These are phyloP conservation scores for Strix uralensis DNA, from an alignment of 2,113 vertebrate species.

Conservation along the genomic window DNA sequence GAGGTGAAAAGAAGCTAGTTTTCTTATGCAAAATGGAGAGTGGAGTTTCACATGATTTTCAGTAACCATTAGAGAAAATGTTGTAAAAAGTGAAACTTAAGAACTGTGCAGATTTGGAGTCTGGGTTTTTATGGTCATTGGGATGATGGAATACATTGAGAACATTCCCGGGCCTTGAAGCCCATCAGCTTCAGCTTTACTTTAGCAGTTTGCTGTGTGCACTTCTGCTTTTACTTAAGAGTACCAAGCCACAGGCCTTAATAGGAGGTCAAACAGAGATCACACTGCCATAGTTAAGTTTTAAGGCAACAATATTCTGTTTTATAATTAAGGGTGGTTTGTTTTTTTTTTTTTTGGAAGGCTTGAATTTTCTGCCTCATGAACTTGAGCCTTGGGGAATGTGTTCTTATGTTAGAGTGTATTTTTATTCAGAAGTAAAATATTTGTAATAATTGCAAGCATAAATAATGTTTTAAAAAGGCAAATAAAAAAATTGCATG, in stretches of 20 bases:
- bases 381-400: neutral
- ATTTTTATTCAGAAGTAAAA: neutral
- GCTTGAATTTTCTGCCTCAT: neutral
- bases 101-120: neutral
- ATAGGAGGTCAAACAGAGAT: neutral
- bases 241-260: neutral
- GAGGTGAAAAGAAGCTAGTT: neutral
- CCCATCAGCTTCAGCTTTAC: neutral
- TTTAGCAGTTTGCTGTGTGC: neutral
- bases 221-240: neutral
- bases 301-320: neutral
- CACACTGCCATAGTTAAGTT: neutral
- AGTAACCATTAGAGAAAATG: neutral
- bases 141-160: neutral
- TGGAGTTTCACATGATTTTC: neutral
- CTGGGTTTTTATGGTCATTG: neutral
- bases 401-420: neutral
- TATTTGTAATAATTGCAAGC: neutral
- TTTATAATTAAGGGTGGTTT: neutral
- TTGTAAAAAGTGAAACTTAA: neutral
- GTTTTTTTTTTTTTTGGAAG: neutral
- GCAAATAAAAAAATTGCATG: neutral
- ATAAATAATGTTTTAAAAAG: neutral
- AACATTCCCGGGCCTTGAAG: neutral
- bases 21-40: neutral